A percentile compares a stretch with the other conserved stretches of the same genome.
Evolutionary conservation across 2,888 invertebrate genomes (phyloP).

Genomic region (Lydus trimaculatus): DNA sequence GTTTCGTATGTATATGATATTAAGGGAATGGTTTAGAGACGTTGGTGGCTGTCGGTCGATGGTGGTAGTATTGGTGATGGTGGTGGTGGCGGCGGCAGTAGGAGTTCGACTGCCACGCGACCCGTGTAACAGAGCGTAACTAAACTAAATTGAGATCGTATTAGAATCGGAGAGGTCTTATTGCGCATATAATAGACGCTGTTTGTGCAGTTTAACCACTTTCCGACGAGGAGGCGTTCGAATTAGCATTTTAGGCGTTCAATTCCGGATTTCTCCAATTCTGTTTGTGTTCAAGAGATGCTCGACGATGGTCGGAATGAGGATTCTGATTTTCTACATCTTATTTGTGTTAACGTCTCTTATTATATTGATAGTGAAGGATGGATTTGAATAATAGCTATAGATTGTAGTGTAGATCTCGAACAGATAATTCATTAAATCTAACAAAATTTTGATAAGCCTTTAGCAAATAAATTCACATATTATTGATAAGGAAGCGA

Average conservation of each 20-base stretch:
- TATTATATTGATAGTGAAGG: background rate
- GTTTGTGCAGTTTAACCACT: constrained; percentile 64
- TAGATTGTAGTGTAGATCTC: background rate
- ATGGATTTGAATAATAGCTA: background rate
- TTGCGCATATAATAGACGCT: constrained; percentile 64
- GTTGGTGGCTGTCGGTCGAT: constrained; percentile 33
- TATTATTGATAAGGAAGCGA: background rate
- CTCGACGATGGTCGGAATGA: constrained; percentile 42
- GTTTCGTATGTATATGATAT: background rate
- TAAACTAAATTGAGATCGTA: constrained; percentile 65
- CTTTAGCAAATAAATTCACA: background rate
- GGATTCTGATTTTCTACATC: constrained; percentile 52
- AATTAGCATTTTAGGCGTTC: constrained; percentile 61
- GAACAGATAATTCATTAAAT: background rate
- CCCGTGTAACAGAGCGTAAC: constrained; percentile 64
- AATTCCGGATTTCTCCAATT: constrained; percentile 54
- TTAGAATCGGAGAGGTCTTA: constrained; percentile 62
- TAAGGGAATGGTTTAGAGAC: background rate
- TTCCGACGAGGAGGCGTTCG: constrained; percentile 59
- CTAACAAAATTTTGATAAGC: background rate
- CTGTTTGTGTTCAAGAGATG: constrained; percentile 48
- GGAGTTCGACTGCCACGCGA: constrained; percentile 62
- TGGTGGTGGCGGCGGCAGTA: constrained; percentile 53
- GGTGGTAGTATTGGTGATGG: constrained; percentile 36
- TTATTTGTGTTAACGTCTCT: constrained; percentile 19